A percentile compares a stretch with the other conserved stretches of the same genome.
These are phyloP conservation scores for Drosophila equinoxialis DNA, from an alignment of 1,140 invertebrate genomes.

Conservation along the genomic window DNA sequence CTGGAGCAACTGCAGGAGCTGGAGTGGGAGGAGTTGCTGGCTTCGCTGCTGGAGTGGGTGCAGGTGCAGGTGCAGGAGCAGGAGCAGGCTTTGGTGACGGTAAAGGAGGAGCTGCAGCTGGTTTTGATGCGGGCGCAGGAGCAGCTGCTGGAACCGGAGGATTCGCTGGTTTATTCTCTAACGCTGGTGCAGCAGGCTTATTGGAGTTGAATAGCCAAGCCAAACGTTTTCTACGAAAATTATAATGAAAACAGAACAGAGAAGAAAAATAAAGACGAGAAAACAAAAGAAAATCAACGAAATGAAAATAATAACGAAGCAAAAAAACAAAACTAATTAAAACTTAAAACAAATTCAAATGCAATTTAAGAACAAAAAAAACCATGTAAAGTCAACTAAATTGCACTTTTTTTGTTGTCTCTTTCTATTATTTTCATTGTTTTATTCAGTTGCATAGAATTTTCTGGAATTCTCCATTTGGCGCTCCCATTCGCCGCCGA, in stretches of 20 bases:
- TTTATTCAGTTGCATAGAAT: neutral
- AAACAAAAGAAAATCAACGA: conserved; percentile 25
- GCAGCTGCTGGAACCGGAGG: conserved; percentile 41
- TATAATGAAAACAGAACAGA: conserved; percentile 37
- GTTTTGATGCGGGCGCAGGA: conserved; percentile 40
- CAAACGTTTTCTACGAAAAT: conserved; percentile 75
- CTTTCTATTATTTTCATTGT: neutral
- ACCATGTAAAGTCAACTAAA: neutral
- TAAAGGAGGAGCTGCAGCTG: conserved; percentile 31
- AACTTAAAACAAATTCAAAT: conserved; percentile 33
- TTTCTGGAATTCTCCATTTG: neutral
- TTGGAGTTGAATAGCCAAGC: conserved; percentile 76
- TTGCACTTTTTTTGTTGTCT: neutral
- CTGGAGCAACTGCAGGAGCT: conserved; percentile 13
- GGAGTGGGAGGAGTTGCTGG: conserved; percentile 24
- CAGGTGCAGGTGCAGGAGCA: neutral
- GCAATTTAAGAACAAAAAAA: conserved; percentile 12
- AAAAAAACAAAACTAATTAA: conserved; percentile 33
- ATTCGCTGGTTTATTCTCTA: conserved; percentile 68
- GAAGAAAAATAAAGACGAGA: conserved; percentile 38
- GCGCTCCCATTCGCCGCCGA: neutral
- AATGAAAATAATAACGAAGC: conserved; percentile 36
- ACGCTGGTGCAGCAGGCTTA: conserved; percentile 61
- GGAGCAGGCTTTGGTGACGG: conserved; percentile 34
- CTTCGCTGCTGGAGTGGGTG: conserved; percentile 24